A percentile compares a stretch with the other conserved stretches of the same genome.
Evolutionary conservation across 1,140 invertebrate species (phyloP).

Genomic region (Leptinotarsa undecemlineata): DNA sequence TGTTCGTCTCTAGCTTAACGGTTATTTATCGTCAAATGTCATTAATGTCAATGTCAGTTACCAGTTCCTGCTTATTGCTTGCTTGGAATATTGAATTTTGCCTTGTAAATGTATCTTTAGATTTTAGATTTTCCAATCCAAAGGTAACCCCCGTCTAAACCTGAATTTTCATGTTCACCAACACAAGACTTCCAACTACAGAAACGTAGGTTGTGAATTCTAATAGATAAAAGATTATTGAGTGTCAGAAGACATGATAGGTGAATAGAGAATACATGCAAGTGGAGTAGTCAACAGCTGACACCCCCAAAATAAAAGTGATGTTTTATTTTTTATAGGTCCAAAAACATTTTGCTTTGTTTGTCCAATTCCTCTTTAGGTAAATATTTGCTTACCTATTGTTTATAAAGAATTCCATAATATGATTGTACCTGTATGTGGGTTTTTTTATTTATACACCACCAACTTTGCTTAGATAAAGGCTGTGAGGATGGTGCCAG

Average conservation of each 20-base stretch:
- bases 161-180: too few relatives aligned
- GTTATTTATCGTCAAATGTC: too few relatives aligned
- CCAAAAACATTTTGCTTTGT: slow-evolving; percentile 13
- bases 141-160: too few relatives aligned
- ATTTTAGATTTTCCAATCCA: too few relatives aligned
- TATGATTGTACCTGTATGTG: neutral
- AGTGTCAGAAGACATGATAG: neutral
- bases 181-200: too few relatives aligned
- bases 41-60: too few relatives aligned
- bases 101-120: too few relatives aligned
- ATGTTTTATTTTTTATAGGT: slow-evolving; percentile 18
- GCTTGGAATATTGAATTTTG: too few relatives aligned
- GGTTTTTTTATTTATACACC: slow-evolving; percentile 25
- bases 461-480: slow-evolving; percentile 17
- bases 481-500: slow-evolving; percentile 72
- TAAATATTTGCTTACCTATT: slow-evolving; percentile 24
- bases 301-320: slow-evolving; percentile 35
- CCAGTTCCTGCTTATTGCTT: too few relatives aligned
- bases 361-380: slow-evolving; percentile 13
- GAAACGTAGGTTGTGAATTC: too few relatives aligned
- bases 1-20: too few relatives aligned
- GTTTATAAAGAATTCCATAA: neutral
- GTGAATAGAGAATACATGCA: neutral
- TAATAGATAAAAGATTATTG: too few relatives aligned
- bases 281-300: slow-evolving; percentile 33